Evolutionary conservation across 2,888 invertebrate genomes (phyloP), one percentile per base, ranked within the genome.

Genomic region (Tenthredo amoena): DNA sequence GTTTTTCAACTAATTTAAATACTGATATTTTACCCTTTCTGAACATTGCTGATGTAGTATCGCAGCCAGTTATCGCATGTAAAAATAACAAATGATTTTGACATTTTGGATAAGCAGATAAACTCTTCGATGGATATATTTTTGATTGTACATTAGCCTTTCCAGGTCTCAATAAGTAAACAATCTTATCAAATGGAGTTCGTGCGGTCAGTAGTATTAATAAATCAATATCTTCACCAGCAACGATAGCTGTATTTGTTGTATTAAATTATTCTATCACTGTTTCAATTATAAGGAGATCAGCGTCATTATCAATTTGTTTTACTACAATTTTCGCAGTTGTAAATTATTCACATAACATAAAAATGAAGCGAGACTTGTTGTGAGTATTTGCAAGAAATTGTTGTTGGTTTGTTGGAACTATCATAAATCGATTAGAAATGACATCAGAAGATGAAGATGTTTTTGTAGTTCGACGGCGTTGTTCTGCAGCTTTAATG

Each of bases 351-450:
- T 62, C n/a, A 26, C 50, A 21, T 72, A 88, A 84, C 79, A 89
- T 83, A 2, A 65, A n/a, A 55, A 89, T 89, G 15, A 90, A 85
- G 65, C 87, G 71, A 37, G 55, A 58, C 86, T 90, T 89, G 71
- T 89, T 90, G 31, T 85, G 85, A 43, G 58, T 47, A 74, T 88
- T 88, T 1, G 83, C 62, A 10, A 90, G 85, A 18, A 91, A 90
- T 87, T 88, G 82, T 58, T 88, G 87, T 89, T 89, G 87, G 37
- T 84, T 88, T 12, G 86, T 86, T 12, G 89, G 87, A 86, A 90
- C 89, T 88, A 88, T 90, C 89, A 89, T 89, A 86, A 47, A 31
- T 90, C 88, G 87, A 87, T 90, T 89, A 88, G 91, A 91, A 68
- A 90, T 71, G 86, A 90, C 87, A 76, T 91, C 89, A 86, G 88